Evolutionary conservation across 2,113 vertebrate genomes (phyloP).

Genomic region (Proteles cristata): DNA sequence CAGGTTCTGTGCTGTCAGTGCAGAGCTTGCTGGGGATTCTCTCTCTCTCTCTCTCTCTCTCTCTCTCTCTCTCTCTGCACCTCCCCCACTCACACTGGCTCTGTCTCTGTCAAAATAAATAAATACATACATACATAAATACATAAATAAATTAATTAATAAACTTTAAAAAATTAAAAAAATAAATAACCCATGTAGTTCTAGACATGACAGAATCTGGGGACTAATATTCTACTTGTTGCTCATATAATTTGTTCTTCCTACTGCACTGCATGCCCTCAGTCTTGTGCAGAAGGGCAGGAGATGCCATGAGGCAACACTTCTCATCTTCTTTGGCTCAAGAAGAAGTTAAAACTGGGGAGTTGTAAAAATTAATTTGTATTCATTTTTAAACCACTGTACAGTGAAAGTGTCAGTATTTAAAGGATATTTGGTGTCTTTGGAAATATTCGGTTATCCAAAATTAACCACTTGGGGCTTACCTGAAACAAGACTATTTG

Average conservation of each 20-base stretch:
- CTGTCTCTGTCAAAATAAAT: too few relatives aligned
- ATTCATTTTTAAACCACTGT: not conserved
- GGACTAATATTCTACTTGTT: not conserved
- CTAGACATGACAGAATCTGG: not conserved
- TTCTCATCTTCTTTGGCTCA: not conserved
- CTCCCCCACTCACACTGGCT: too few relatives aligned
- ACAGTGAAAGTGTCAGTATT: not conserved
- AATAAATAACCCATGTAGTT: not conserved
- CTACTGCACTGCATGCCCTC: not conserved
- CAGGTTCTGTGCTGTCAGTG: too few relatives aligned
- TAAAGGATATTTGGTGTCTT: not conserved
- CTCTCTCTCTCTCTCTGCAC: not conserved
- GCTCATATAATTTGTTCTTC: not conserved
- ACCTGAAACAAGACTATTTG: not conserved
- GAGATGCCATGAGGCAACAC: not conserved
- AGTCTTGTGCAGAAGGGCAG: not conserved
- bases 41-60: not conserved
- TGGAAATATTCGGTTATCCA: slow-evolving; percentile 22
- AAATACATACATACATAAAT: not conserved
- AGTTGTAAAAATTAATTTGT: not conserved
- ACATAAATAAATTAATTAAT: too few relatives aligned
- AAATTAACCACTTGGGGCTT: not conserved
- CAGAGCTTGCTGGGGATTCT: too few relatives aligned
- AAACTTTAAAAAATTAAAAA: not conserved
- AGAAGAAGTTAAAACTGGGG: not conserved